phyloP scores from a whole-genome alignment of 2,113 vertebrate genomes.

The Leptosomus discolor region DNA sequence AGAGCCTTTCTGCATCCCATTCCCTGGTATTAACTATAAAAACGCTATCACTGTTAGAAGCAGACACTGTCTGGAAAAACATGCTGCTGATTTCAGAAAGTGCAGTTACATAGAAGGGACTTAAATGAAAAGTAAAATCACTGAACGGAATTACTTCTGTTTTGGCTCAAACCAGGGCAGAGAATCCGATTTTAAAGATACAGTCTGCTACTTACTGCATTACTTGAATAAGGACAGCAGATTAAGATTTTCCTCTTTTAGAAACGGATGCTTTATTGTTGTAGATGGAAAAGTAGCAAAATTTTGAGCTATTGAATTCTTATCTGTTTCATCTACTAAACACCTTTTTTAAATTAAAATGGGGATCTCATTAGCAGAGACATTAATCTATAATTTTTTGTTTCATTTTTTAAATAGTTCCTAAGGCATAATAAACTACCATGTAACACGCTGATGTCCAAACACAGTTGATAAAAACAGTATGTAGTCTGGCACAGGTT shows the following conservation, averaged over 20 bases:
- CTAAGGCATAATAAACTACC: neutral
- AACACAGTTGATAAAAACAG: neutral
- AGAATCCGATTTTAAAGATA: neutral
- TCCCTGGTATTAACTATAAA: too few relatives aligned
- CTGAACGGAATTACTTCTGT: too few relatives aligned
- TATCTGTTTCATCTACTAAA: neutral
- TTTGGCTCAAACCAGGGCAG: too few relatives aligned
- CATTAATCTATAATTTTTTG: neutral
- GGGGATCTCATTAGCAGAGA: neutral
- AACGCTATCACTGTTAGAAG: too few relatives aligned
- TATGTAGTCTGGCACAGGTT: neutral
- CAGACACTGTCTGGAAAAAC: too few relatives aligned
- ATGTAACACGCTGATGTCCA: neutral
- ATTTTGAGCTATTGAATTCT: neutral
- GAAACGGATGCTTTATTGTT: neutral
- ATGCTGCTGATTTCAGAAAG: too few relatives aligned
- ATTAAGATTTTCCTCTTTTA: neutral
- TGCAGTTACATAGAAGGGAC: too few relatives aligned
- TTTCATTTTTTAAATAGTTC: neutral
- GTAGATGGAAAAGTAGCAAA: neutral
- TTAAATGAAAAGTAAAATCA: too few relatives aligned
- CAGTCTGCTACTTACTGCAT: neutral
- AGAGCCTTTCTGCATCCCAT: too few relatives aligned
- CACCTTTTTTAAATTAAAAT: neutral
- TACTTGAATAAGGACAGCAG: neutral